Conservation (phyloP, 2,888 invertebrate species). For the Pardosa pseudoannulata region DNA sequence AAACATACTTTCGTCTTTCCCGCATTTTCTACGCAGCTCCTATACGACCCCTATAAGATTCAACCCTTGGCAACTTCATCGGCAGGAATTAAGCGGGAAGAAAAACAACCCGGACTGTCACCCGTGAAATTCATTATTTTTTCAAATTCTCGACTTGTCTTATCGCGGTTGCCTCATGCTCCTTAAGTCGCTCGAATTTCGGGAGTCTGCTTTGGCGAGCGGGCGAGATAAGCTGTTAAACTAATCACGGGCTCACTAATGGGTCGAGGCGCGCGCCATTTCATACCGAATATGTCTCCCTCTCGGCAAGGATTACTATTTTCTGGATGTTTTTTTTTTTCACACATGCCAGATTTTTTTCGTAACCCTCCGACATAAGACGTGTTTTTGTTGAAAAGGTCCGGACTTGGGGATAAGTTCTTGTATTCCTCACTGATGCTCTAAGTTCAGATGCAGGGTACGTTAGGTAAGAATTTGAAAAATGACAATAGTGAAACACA, state of each 20-base stretch:
- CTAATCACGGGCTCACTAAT: constrained; percentile 2
- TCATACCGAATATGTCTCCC: not conserved
- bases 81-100: not conserved
- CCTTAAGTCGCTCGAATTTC: not conserved
- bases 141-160: not conserved
- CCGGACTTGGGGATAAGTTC: too few relatives aligned
- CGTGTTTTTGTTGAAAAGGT: too few relatives aligned
- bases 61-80: constrained; percentile 1
- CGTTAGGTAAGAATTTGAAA: too few relatives aligned
- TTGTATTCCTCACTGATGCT: too few relatives aligned
- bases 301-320: not conserved
- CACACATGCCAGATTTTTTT: too few relatives aligned
- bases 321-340: not conserved
- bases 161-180: constrained; percentile 4
- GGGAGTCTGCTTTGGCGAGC: not conserved
- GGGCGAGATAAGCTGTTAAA: constrained; percentile 9
- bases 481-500: too few relatives aligned
- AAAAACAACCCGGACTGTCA: constrained; percentile 10
- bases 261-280: not conserved
- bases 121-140: constrained; percentile 15
- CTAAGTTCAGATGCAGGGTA: too few relatives aligned
- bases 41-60: not conserved
- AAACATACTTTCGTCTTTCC: too few relatives aligned
- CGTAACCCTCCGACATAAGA: too few relatives aligned
- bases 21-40: too few relatives aligned